Evolutionary conservation across 2,113 vertebrate genomes (phyloP), one percentile per base, ranked within the genome.

Genomic region (Hemichromis elongatus): DNA sequence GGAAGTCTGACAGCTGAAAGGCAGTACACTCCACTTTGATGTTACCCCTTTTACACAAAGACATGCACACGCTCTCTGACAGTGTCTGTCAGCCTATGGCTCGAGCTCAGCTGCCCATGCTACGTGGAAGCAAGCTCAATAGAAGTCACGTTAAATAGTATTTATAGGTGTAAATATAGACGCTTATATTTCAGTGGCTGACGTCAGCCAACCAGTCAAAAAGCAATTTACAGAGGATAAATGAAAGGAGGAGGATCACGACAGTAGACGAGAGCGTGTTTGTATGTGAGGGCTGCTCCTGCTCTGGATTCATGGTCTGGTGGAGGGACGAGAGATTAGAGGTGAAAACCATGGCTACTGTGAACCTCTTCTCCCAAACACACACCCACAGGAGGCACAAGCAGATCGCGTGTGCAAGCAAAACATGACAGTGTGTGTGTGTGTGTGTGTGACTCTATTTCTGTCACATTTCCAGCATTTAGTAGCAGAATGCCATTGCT

Each of bases 1-100:
- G 84, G 83, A 92, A 91, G 88, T 66, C 87, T 95, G 88, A 94
- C 89, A 92, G 92, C 93, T 96, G 94, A 95, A 96, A 95, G 90
- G 90, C 77, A 84, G 77, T 61, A 56, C n/a, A 37, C 86, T 82
- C 47, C 26, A 12, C 92, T 94, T 94, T 96, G 92, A 96, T 92
- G 92, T 78, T 84, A 79, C 77, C 63, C 75, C 21, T 80, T 77
- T 56, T 57, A 80, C 81, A 63, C 55, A 73, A 30, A 50, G 52
- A 79, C 81, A 26, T 18, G 33, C 80, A 28, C 54, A 59, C 66
- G 45, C 79, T 42, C 78, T 9, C 77, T 10, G 12, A 16, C 66
- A 10, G 78, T 90, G 82, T 84, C 61, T 88, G 73, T 77, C 90
- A 91, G 88, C 80, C 61, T 50, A 47, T 35, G 12, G 81, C 77